Evolutionary conservation across 30 jellyfish, hydroid and myxozoan genomes (phyloP).

Genomic region (Haliclystus octoradiatus): DNA sequence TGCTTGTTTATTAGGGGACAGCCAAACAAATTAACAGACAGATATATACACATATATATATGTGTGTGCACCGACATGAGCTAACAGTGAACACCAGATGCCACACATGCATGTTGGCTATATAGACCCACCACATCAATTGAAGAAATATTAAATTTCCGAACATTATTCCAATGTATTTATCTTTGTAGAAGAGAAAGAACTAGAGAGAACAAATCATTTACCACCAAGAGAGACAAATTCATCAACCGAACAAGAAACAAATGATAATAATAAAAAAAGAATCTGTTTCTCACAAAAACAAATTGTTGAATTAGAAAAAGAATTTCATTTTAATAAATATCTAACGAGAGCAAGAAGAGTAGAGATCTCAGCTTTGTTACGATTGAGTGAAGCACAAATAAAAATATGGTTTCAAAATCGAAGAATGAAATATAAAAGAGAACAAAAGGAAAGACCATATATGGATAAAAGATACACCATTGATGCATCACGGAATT

Average conservation of each 20-base stretch:
- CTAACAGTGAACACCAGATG: no score
- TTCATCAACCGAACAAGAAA: slow-evolving; percentile 8
- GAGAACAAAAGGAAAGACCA: slow-evolving; percentile 74
- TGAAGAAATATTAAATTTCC: no score
- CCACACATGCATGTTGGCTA: no score
- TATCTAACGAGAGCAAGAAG: slow-evolving; percentile 79
- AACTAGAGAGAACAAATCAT: no score
- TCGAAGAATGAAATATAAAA: slow-evolving; percentile 81
- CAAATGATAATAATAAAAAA: slow-evolving; percentile 34
- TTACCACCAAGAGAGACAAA: slow-evolving; percentile 3
- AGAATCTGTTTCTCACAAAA: slow-evolving; percentile 84
- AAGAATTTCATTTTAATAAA: slow-evolving; percentile 73
- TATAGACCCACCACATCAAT: no score
- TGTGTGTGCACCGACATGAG: no score
- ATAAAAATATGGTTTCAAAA: slow-evolving; percentile 84
- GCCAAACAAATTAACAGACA: no score
- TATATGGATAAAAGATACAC: slow-evolving; percentile 35
- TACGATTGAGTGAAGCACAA: slow-evolving; percentile 59
- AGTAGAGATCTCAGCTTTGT: slow-evolving; percentile 51
- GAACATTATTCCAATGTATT: no score
- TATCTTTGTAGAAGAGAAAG: no score
- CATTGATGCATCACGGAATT: not conserved
- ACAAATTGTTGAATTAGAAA: slow-evolving; percentile 87
- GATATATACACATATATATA: no score
- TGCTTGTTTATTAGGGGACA: no score